A percentile compares a stretch with the other conserved stretches of the same genome.
Conservation (phyloP, 2,797 vertebrate genomes). For the Rhinatrema bivittatum region DNA sequence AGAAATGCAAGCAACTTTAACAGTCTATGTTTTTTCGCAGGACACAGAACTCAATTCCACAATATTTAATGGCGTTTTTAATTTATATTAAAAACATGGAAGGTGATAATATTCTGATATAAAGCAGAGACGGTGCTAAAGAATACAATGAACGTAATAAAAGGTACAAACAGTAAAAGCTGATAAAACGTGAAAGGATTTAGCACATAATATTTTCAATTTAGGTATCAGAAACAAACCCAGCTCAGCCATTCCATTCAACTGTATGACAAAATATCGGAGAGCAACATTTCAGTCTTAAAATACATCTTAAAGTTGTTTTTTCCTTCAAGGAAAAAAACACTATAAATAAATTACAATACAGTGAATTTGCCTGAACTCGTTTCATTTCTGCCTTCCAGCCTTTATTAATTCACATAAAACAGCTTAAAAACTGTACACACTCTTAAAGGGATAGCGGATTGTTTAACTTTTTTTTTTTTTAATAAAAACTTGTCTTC, state of each 20-base stretch:
- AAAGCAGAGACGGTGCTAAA: conserved; percentile 59
- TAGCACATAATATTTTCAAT: conserved; percentile 77
- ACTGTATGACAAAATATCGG: conserved; percentile 88
- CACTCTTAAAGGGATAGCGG: conserved; percentile 65
- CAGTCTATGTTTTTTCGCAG: too few relatives aligned
- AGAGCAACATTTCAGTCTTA: conserved; percentile 94
- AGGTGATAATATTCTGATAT: conserved; percentile 71
- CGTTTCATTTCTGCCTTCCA: conserved; percentile 96
- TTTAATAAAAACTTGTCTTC: conserved; percentile 72
- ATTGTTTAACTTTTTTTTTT: too few relatives aligned
- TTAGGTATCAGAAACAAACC: conserved; percentile 89
- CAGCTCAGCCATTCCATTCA: conserved; percentile 82
- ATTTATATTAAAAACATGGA: conserved; percentile 64
- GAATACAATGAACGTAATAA: conserved; percentile 73
- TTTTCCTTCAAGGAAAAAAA: conserved; percentile 98
- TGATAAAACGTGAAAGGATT: conserved; percentile 75
- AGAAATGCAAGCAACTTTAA: too few relatives aligned
- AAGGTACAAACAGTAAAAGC: conserved; percentile 77
- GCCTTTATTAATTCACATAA: conserved; percentile 83
- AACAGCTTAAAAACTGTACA: conserved; percentile 79
- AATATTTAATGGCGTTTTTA: conserved; percentile 63
- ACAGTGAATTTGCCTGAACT: conserved; percentile 96
- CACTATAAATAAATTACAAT: conserved; percentile 99
- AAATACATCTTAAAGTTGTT: conserved; percentile 88
- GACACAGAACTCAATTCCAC: too few relatives aligned